phyloP scores from a whole-genome alignment of 2,888 invertebrate genomes.

The Pharmacophagus antenor region DNA sequence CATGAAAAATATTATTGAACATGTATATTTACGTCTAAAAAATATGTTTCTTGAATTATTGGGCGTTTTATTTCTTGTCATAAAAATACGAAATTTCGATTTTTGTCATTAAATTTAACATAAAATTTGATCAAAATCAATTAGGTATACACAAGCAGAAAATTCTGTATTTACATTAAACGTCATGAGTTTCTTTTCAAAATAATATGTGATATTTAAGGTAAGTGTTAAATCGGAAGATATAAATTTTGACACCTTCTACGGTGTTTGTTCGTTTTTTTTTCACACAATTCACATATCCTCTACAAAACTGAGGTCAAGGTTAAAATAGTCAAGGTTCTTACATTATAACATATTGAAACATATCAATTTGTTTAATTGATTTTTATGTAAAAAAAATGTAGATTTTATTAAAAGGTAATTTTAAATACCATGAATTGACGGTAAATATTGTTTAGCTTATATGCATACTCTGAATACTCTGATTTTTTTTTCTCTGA shows the following conservation, averaged over 20 bases:
- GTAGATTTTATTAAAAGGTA: slow-evolving; percentile 6
- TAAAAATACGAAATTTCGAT: no score
- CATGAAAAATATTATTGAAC: no score
- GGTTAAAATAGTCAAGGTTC: slow-evolving; percentile 46
- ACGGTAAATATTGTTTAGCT: not conserved
- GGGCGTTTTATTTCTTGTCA: no score
- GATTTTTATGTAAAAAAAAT: slow-evolving; percentile 14
- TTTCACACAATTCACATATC: slow-evolving; percentile 47
- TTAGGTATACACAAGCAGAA: not conserved
- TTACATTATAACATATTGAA: slow-evolving; percentile 34
- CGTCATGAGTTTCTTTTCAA: not conserved
- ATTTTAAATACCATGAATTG: slow-evolving; percentile 4
- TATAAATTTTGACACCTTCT: slow-evolving; percentile 60
- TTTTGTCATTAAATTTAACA: no score
- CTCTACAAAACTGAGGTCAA: slow-evolving; percentile 52
- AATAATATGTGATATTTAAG: slow-evolving; percentile 19
- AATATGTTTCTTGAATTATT: no score
- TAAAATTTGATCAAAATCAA: no score
- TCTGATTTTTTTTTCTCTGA: not conserved
- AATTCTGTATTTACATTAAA: not conserved
- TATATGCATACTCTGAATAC: not conserved
- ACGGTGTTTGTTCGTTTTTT: slow-evolving; percentile 49
- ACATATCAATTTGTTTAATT: slow-evolving; percentile 6
- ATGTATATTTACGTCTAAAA: no score
- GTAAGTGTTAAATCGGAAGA: slow-evolving; percentile 48